These are phyloP conservation scores for Heterotilapia buettikoferi DNA, from an alignment of 2,113 vertebrate genomes.

Conservation along the genomic window DNA sequence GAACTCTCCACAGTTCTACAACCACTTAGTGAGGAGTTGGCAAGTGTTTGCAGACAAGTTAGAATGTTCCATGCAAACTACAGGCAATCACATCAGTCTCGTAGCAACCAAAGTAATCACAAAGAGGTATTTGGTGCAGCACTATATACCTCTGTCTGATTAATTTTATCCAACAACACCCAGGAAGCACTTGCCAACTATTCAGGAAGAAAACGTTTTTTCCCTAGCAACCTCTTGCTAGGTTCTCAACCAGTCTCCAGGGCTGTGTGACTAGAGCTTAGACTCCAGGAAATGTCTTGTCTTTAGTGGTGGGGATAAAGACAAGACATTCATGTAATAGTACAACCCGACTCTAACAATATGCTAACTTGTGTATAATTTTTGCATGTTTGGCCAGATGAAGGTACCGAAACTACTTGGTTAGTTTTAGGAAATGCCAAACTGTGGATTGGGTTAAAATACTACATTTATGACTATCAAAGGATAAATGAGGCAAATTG, in stretches of 20 bases:
- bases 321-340: not conserved
- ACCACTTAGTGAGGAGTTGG: fast-evolving
- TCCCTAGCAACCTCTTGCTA: not conserved
- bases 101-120: not conserved
- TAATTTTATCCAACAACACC: not conserved
- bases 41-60: not conserved
- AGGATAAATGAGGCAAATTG: not conserved
- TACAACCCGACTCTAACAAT: not conserved
- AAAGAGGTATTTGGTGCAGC: not conserved
- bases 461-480: not conserved
- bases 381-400: not conserved
- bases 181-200: not conserved
- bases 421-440: not conserved
- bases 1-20: not conserved
- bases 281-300: not conserved
- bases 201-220: not conserved
- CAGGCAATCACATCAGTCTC: not conserved
- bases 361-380: not conserved
- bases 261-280: not conserved
- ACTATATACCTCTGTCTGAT: not conserved
- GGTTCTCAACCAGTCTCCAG: not conserved
- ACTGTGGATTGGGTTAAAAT: not conserved
- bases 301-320: not conserved
- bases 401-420: not conserved
- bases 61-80: not conserved